Base-by-base conservation (phyloP, 2,888 invertebrate genomes). In the Cephalotes varians region DNA sequence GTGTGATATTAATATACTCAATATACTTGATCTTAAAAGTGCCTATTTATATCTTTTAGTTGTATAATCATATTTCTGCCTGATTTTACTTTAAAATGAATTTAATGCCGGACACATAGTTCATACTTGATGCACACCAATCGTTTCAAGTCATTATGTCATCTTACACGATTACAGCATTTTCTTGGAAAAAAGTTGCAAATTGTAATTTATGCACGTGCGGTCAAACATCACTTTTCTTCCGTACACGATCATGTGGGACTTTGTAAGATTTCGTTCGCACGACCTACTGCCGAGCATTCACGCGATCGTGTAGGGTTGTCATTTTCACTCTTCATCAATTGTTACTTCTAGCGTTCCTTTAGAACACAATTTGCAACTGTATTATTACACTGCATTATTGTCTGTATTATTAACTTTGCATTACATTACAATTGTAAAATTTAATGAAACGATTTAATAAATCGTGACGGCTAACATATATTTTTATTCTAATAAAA, bases 241-340 rank as follows among this genome's bases (percentile, higher is more conserved):
- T 87, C 87, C 87, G 87, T 60, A 64, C 87, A 58, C 44, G n/a
- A 67, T 80, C 31, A 49, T 31, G 58, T 71, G 64, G 81, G 81
- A 84, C 76, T 81, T 60, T 40, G 56, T 49, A 10, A 65, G 58
- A 60, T 28, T 21, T 73, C 40, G 51, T 87, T 87, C 84, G 40
- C 87, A 87, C 80, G 86, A 67, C 72, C 58, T 62, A 71, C 40
- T 73, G 28, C 10, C 67, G 2, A 28, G 21, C 47, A 21, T 69
- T 74, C 87, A 85, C 81, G 83, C 84, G 74, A 82, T 71, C 83
- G 21, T 60, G 37, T 65, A 49, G 12, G 9, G 64, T 72, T 58
- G 58, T 80, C 72, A 73, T 80, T 72, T 80, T 49, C 73, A 58
- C 21, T 72, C 47, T 73, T 80, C 60, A 56, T 62, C 37, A 37